These are phyloP conservation scores for Pituophis catenifer DNA, from an alignment of 2,113 vertebrate species.

Conservation along the genomic window DNA sequence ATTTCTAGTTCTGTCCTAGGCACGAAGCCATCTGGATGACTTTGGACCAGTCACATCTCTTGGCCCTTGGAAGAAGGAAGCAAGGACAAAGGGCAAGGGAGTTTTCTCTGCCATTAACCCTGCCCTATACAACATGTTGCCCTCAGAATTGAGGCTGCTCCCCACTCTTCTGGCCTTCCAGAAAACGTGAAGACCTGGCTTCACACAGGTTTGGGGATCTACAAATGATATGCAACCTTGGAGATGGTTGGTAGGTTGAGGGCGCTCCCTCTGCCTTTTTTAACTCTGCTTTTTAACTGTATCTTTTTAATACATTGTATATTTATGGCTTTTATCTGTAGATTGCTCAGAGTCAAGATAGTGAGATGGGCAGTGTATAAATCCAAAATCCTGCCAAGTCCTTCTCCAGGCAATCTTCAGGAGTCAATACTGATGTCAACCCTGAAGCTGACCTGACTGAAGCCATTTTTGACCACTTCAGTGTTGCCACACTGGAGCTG, in stretches of 20 bases:
- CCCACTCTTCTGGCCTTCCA: not conserved
- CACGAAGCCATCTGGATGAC: not conserved
- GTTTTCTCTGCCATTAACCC: not conserved
- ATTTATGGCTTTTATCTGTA: not conserved
- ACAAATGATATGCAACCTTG: not conserved
- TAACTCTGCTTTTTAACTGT: not conserved
- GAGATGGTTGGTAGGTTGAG: not conserved
- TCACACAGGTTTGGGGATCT: not conserved
- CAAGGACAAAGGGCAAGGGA: not conserved
- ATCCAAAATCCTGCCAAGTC: not conserved
- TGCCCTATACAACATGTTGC: not conserved
- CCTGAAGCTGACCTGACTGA: too few species aligned
- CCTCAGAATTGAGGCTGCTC: not conserved
- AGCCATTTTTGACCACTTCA: too few species aligned
- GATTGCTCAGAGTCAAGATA: not conserved
- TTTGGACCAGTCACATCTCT: not conserved
- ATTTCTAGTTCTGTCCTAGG: not conserved
- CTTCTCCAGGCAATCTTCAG: not conserved
- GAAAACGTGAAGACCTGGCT: not conserved
- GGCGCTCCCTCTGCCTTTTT: not conserved
- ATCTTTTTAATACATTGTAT: too few species aligned
- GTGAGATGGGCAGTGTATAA: not conserved
- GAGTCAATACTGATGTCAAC: not conserved
- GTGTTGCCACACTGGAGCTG: too few species aligned
- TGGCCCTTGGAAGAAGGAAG: not conserved